Conservation (phyloP, 2,797 vertebrate species). For the Coranthus polyacanthus region DNA sequence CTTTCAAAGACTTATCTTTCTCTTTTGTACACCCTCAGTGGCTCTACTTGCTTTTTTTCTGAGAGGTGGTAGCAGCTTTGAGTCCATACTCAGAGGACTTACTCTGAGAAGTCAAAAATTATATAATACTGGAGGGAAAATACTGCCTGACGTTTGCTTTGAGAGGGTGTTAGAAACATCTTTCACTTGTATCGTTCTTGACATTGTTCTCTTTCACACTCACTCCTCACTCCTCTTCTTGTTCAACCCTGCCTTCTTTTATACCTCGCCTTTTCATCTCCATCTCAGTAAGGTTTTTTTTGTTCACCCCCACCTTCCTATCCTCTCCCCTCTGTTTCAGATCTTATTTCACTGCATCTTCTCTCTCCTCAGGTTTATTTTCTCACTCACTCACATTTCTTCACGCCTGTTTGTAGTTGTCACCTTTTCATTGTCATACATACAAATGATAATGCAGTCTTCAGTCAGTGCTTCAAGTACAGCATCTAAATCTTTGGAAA, state of each 20-base stretch:
- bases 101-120: slow-evolving; percentile 51
- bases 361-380: slow-evolving; percentile 32
- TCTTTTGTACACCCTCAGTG: slow-evolving; percentile 49
- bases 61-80: slow-evolving; percentile 48
- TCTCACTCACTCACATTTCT: slow-evolving; percentile 6
- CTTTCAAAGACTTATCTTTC: slow-evolving; percentile 66
- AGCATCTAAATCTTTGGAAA: not conserved
- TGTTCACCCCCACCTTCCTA: slow-evolving; percentile 37
- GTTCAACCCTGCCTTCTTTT: slow-evolving; percentile 33
- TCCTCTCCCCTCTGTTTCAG: slow-evolving; percentile 32
- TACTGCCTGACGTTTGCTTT: slow-evolving; percentile 55
- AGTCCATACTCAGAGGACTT: slow-evolving; percentile 50
- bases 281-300: slow-evolving; percentile 15
- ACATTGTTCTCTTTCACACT: slow-evolving; percentile 48
- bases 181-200: slow-evolving; percentile 51
- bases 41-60: slow-evolving; percentile 33
- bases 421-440: slow-evolving; percentile 14
- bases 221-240: slow-evolving; percentile 44
- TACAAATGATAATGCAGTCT: slow-evolving; percentile 23
- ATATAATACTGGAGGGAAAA: slow-evolving; percentile 63
- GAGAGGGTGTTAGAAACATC: slow-evolving; percentile 46
- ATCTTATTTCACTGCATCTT: slow-evolving; percentile 26
- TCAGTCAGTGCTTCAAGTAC: slow-evolving; percentile 3
- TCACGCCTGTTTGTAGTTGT: slow-evolving; percentile 2
- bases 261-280: slow-evolving; percentile 50